Conservation (phyloP, 1,140 invertebrate species). For the Glossosoma conforme region DNA sequence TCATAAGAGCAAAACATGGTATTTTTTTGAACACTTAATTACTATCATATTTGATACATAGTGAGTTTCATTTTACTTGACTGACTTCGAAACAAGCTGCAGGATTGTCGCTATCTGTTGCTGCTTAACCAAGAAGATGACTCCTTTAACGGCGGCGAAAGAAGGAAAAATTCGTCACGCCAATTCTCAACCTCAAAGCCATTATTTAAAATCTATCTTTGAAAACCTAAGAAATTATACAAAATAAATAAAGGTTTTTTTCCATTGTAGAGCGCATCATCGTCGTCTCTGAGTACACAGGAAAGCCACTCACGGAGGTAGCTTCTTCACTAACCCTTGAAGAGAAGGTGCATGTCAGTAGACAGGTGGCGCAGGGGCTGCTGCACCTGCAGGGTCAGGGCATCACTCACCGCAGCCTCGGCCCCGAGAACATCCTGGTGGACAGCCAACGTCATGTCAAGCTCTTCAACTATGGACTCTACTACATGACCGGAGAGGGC, state of each 20-base stretch:
- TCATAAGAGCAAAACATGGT: slow-evolving; percentile 93
- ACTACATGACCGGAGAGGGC: slow-evolving; percentile 83
- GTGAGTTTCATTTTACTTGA: too few relatives aligned
- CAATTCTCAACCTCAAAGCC: too few relatives aligned
- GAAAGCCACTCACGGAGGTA: slow-evolving; percentile 53
- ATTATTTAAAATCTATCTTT: too few relatives aligned
- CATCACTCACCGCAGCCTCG: slow-evolving; percentile 76
- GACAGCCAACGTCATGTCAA: slow-evolving; percentile 69
- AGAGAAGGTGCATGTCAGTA: slow-evolving; percentile 57
- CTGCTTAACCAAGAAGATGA: too few relatives aligned
- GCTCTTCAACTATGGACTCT: slow-evolving; percentile 88
- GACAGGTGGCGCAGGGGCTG: slow-evolving; percentile 70
- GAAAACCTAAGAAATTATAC: too few relatives aligned
- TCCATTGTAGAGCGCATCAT: slow-evolving; percentile 77
- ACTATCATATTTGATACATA: too few relatives aligned
- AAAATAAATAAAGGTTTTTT: too few relatives aligned
- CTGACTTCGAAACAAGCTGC: too few relatives aligned
- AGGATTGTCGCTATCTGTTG: too few relatives aligned
- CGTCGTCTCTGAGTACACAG: slow-evolving; percentile 81
- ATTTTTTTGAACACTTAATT: slow-evolving; percentile 38
- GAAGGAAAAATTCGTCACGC: too few relatives aligned
- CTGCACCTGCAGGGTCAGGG: slow-evolving; percentile 66
- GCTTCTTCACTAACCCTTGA: slow-evolving; percentile 45
- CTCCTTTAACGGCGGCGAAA: too few relatives aligned
- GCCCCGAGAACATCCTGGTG: slow-evolving; percentile 79